These are phyloP conservation scores for Camelus bactrianus DNA, from an alignment of 2,113 vertebrate genomes.

Conservation along the genomic window DNA sequence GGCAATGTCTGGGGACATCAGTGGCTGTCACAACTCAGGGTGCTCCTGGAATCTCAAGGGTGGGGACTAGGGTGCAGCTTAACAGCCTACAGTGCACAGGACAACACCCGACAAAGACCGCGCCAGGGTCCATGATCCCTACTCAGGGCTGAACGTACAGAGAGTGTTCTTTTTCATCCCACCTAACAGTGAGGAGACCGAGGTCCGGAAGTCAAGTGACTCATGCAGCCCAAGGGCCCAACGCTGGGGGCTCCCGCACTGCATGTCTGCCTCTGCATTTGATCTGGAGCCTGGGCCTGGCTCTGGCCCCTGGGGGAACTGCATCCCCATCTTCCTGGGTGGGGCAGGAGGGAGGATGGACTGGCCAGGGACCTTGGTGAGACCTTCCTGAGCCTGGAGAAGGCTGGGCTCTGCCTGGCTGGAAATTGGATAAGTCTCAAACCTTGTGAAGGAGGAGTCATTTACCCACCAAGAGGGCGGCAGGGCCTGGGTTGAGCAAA, in stretches of 20 bases:
- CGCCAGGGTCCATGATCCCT: fast-evolving
- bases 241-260: not conserved
- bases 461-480: not conserved
- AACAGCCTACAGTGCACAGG: fast-evolving
- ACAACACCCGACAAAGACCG: fast-evolving
- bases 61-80: too few species aligned
- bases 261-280: not conserved
- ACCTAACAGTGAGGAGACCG: not conserved
- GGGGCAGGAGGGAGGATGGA: fast-evolving
- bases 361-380: not conserved
- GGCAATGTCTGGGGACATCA: not conserved
- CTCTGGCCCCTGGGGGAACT: not conserved
- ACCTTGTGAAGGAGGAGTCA: not conserved
- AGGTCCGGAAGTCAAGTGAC: not conserved
- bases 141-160: fast-evolving
- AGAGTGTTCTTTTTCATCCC: fast-evolving
- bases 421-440: not conserved
- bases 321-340: not conserved
- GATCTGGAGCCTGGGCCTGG: not conserved
- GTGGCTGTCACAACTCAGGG: not conserved
- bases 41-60: not conserved
- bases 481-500: not conserved
- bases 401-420: not conserved
- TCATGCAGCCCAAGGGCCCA: fast-evolving
- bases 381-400: fast-evolving